A percentile compares a stretch with the other conserved stretches of the same genome.
phyloP scores from a whole-genome alignment of 2,888 invertebrate genomes.

The Drosophila anomelani region DNA sequence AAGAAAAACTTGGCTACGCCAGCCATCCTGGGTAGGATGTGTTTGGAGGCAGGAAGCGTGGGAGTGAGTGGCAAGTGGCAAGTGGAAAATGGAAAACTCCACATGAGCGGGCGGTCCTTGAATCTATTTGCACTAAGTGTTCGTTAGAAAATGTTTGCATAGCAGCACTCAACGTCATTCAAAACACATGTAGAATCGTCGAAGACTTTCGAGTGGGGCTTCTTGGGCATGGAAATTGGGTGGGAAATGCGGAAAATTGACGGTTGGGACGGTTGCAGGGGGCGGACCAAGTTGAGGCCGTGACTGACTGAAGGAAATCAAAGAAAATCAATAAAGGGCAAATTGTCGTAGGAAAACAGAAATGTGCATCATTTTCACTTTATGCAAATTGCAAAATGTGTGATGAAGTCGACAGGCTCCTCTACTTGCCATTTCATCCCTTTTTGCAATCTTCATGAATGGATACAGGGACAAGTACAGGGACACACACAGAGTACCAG shows the following conservation, averaged over 20 bases:
- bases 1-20: conserved; percentile 16
- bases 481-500: neutral
- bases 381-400: conserved; percentile 77
- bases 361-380: conserved; percentile 80
- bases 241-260: conserved; percentile 20
- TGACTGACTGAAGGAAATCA: conserved; percentile 61
- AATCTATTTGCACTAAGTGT: conserved; percentile 77
- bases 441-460: conserved; percentile 39
- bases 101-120: conserved; percentile 42
- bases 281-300: conserved; percentile 11
- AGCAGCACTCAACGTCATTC: conserved; percentile 78
- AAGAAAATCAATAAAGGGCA: conserved; percentile 77
- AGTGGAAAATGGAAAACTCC: conserved; percentile 31
- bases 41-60: neutral
- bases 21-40: neutral
- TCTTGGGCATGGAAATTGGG: conserved; percentile 43
- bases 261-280: neutral
- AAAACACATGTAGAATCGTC: conserved; percentile 69
- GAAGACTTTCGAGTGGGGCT: conserved; percentile 45
- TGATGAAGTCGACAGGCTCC: conserved; percentile 65
- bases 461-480: conserved; percentile 29
- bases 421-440: conserved; percentile 8
- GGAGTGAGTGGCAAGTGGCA: conserved; percentile 20
- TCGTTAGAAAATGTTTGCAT: conserved; percentile 80
- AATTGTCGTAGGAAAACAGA: conserved; percentile 74